Base-by-base conservation (phyloP, 2,113 vertebrate species). In the Nansenia antarctica region DNA sequence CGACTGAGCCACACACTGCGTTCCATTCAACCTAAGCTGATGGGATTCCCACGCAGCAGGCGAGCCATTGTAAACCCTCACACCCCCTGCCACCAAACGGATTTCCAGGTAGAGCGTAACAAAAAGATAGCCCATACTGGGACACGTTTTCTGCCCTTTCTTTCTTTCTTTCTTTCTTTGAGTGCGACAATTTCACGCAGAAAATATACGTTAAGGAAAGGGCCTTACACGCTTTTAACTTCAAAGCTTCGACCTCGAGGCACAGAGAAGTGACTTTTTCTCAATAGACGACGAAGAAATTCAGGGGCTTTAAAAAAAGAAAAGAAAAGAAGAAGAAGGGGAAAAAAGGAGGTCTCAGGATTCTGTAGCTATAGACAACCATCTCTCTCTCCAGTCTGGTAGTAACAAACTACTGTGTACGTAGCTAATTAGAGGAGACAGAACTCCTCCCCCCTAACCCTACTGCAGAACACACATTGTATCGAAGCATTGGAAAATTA, bases 211-310 rank as follows among this genome's bases (percentile, higher is more conserved):
- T 79, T 66, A 81, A 80, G 68, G 78, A 47, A 73, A 68, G 70
- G 59, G 57, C 69, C 68, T 72, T n/a, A n/a, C n/a, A n/a, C n/a
- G 64, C 76, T 82, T 83, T 70, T 82, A 76, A 90, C 88, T 84
- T 90, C 88, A 90, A 90, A 89, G 82, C 60, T 60, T 74, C 57
- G 61, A 69, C 78, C 72, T 69, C 62, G 31, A 49, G 78, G 72
- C 80, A 65, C 30, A 45, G 53, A 80, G 53, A 74, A 76, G 57
- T 42, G 61, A 70, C 81, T 73, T 80, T 84, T 57, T 81, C 47
- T 79, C 70, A 74, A 84, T 76, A 77, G 62, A 75, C 72, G 58
- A 69, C 67, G n/a, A 29, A 69, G 35, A 70, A n/a, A 12, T 79
- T 55, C 66, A 78, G 78, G 66, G 57, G 82, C 79, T 80, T 78